Evolutionary conservation across 2,888 invertebrate species (phyloP).

Genomic region (Vannuccia rotundouncinata): DNA sequence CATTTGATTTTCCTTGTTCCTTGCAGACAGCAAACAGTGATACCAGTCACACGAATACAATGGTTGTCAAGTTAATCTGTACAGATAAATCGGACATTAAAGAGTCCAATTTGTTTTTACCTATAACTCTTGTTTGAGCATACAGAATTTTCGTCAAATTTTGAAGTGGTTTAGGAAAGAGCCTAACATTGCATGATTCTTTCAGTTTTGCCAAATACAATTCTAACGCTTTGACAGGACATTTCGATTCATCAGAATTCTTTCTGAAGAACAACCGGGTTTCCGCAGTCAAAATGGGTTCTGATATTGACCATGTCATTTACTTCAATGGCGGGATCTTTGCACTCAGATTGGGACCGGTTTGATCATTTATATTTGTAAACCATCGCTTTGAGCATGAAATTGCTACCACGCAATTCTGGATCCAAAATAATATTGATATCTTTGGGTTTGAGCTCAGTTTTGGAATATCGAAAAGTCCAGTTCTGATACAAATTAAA

Average conservation of each 20-base stretch:
- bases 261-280: background rate
- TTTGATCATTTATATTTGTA: background rate
- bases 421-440: conserved; percentile 21
- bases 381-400: background rate
- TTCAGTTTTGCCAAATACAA: background rate
- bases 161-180: background rate
- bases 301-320: background rate
- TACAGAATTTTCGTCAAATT: background rate
- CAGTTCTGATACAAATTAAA: no score
- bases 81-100: conserved; percentile 17
- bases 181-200: background rate
- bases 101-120: background rate
- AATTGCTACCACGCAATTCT: background rate
- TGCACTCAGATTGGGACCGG: background rate
- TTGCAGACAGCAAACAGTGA: background rate
- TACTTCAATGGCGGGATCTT: background rate
- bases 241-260: background rate
- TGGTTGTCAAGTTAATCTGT: background rate
- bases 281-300: background rate
- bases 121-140: background rate
- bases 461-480: background rate
- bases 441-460: background rate
- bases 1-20: background rate
- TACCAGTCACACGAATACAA: no score
- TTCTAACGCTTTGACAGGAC: background rate